phyloP scores from a whole-genome alignment of 2,888 invertebrate species.

The Drosophila parthenogenetica region DNA sequence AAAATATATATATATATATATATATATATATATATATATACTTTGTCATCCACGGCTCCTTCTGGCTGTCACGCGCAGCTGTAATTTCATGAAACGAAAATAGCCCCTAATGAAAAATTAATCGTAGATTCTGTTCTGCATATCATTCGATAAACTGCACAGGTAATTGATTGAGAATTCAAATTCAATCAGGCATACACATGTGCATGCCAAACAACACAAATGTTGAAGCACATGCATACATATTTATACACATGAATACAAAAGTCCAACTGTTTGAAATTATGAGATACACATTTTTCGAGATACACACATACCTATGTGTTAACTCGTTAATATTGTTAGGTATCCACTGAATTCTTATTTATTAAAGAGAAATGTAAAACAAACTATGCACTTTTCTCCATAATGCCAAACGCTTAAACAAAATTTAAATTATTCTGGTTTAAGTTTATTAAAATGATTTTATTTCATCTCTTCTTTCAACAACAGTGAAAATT shows the following conservation, averaged over 20 bases:
- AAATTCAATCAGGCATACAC: background rate
- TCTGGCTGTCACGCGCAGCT: no score
- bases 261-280: conserved; percentile 16
- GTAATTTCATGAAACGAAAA: background rate
- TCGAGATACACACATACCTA: conserved; percentile 31
- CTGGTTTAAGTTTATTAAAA: background rate
- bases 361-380: background rate
- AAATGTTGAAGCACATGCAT: background rate
- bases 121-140: background rate
- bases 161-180: background rate
- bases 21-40: no score
- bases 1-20: no score
- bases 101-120: no score
- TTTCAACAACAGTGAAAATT: conserved; percentile 1
- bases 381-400: background rate
- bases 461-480: conserved; percentile 7
- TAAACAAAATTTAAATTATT: background rate
- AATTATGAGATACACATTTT: conserved; percentile 55
- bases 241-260: background rate
- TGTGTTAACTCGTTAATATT: conserved; percentile 7
- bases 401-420: background rate
- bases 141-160: background rate
- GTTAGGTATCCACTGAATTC: conserved; percentile 1
- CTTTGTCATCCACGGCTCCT: no score
- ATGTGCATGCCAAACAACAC: conserved; percentile 2